A percentile compares a stretch with the other conserved stretches of the same genome.
These are phyloP conservation scores for Petrocephalus schoutedeni DNA, from an alignment of 2,797 vertebrate genomes.

Conservation along the genomic window DNA sequence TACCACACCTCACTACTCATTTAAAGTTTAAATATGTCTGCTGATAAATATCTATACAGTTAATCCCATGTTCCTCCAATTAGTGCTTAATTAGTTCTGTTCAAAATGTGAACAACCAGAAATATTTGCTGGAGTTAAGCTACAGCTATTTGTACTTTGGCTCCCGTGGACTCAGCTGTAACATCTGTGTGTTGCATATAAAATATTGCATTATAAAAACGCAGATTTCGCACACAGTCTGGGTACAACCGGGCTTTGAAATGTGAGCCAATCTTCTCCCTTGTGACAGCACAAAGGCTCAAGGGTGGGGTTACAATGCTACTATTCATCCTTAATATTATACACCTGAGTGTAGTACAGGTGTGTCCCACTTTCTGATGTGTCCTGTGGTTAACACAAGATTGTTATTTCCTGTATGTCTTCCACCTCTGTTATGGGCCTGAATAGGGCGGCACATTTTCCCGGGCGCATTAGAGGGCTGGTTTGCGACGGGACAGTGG, in stretches of 20 bases:
- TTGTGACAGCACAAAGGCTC: neutral
- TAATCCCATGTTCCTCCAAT: neutral
- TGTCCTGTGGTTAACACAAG: slow-evolving; percentile 7
- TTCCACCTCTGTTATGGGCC: neutral
- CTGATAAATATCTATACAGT: neutral
- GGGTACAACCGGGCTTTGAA: neutral
- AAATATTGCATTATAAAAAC: neutral
- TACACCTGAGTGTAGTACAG: neutral
- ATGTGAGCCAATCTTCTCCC: neutral
- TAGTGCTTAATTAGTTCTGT: neutral
- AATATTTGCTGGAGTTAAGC: neutral
- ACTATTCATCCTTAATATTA: slow-evolving; percentile 12
- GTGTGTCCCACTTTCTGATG: slow-evolving; percentile 10
- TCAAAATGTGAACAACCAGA: neutral
- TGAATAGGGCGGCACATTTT: neutral
- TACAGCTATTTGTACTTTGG: neutral
- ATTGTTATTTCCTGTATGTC: neutral
- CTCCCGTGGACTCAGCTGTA: neutral
- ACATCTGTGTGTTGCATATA: neutral
- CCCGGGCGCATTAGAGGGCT: neutral
- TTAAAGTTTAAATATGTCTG: neutral
- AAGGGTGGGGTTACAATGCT: slow-evolving; percentile 5
- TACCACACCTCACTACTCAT: neutral
- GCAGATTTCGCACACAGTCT: slow-evolving; percentile 18
- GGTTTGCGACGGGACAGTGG: neutral